Conservation (phyloP, 2,797 vertebrate species). For the Girardinus metallicus region DNA sequence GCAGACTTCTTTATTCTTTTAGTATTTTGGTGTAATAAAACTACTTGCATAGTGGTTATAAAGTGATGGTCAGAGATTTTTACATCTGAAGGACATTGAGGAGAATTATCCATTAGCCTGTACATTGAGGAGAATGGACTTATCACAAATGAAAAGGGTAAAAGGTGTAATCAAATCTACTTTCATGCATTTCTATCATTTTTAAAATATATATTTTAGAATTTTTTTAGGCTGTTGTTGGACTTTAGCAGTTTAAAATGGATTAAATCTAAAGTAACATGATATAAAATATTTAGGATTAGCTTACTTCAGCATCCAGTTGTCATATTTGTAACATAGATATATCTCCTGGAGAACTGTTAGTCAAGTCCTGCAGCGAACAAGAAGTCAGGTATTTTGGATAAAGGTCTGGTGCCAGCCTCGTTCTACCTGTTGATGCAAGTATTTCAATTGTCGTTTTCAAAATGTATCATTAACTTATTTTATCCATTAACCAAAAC, state of each 20-base stretch:
- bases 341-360: background rate
- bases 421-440: background rate
- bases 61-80: conserved; percentile 8
- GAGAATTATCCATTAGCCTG: conserved; percentile 47
- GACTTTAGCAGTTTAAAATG: background rate
- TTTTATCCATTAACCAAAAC: background rate
- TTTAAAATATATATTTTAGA: background rate
- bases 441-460: background rate
- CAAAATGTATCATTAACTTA: background rate
- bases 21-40: conserved; percentile 12
- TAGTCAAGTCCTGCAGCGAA: background rate
- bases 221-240: background rate
- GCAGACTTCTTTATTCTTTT: background rate
- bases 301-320: background rate
- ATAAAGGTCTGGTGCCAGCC: background rate
- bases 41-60: conserved; percentile 13
- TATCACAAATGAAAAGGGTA: background rate
- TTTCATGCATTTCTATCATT: background rate
- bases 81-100: conserved; percentile 25
- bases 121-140: background rate
- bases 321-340: background rate
- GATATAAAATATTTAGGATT: background rate
- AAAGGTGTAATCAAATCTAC: background rate
- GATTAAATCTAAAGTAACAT: background rate
- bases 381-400: background rate